These are phyloP conservation scores for Athripsodes cinereus DNA, from an alignment of 2,888 invertebrate species.

Conservation along the genomic window DNA sequence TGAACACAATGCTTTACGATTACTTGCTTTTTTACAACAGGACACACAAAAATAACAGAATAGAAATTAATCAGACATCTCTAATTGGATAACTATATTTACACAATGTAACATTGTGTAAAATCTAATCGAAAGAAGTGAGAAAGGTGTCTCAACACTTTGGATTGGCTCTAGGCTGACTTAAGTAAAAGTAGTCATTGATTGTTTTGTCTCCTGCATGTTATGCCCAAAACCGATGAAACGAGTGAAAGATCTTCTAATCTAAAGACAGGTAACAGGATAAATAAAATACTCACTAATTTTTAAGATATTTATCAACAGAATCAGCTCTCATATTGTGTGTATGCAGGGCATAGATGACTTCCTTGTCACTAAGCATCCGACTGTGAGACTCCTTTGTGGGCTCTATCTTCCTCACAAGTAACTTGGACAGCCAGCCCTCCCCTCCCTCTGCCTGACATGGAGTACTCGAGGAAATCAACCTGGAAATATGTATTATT, in stretches of 20 bases:
- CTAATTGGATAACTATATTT: too few species aligned
- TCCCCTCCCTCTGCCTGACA: conserved; percentile 49
- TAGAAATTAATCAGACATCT: too few species aligned
- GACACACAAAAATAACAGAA: too few species aligned
- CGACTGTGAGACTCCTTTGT: conserved; percentile 95
- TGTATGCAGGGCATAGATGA: conserved; percentile 91
- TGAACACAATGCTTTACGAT: too few species aligned
- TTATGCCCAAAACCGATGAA: too few species aligned
- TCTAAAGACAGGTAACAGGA: not conserved
- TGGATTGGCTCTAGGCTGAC: too few species aligned
- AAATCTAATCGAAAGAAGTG: too few species aligned
- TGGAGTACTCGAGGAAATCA: conserved; percentile 35
- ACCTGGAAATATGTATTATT: conserved; percentile 17
- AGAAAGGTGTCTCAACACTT: too few species aligned
- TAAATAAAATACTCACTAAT: conserved; percentile 69
- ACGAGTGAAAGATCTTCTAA: not conserved
- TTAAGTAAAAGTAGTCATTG: too few species aligned
- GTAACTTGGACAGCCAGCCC: conserved; percentile 83
- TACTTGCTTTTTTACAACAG: too few species aligned
- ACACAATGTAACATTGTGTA: too few species aligned
- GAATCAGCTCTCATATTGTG: conserved; percentile 91
- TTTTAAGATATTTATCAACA: conserved; percentile 77
- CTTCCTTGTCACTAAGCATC: conserved; percentile 93
- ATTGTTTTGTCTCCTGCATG: too few species aligned
- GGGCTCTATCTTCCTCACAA: conserved; percentile 87